Evolutionary conservation across 1,140 invertebrate species (phyloP).

Genomic region (Drosophila gunungcola): DNA sequence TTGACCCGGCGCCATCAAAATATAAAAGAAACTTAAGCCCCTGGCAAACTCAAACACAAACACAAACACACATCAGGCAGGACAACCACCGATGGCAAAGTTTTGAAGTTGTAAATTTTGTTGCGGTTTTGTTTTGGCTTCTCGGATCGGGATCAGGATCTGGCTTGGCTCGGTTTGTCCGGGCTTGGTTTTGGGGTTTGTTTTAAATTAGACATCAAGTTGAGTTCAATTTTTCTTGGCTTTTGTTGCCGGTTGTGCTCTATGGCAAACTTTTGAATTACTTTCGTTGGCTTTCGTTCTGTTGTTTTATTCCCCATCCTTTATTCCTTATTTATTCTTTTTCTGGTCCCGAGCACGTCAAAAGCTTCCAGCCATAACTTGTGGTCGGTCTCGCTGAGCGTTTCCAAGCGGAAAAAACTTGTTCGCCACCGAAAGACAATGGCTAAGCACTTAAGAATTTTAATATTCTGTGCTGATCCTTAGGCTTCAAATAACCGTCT

Average conservation of each 20-base stretch:
- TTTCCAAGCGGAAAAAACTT: conserved; percentile 41
- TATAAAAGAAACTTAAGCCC: not conserved
- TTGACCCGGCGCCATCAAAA: conserved; percentile 9
- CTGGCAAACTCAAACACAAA: conserved; percentile 18
- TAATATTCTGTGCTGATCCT: conserved; percentile 27
- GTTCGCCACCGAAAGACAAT: conserved; percentile 13
- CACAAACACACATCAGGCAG: conserved; percentile 19
- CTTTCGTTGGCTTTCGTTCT: conserved; percentile 56
- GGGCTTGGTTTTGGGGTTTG: conserved; percentile 54
- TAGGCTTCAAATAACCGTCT: conserved; percentile 8
- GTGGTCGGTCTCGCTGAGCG: conserved; percentile 26
- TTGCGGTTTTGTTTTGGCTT: conserved; percentile 69
- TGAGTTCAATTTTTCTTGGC: conserved; percentile 71
- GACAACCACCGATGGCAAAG: conserved; percentile 37
- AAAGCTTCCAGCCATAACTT: conserved; percentile 35
- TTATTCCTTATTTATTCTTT: conserved; percentile 16
- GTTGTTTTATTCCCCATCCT: conserved; percentile 10
- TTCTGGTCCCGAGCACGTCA: conserved; percentile 19
- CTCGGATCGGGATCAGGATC: conserved; percentile 45
- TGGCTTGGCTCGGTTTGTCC: conserved; percentile 25
- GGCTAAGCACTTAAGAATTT: conserved; percentile 27
- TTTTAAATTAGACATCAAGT: conserved; percentile 77
- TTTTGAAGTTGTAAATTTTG: conserved; percentile 76
- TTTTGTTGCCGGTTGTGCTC: conserved; percentile 57
- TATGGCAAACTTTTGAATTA: conserved; percentile 72